Percentiles rank a stretch among this genome's conserved stretches.
phyloP scores from a whole-genome alignment of 2,888 invertebrate genomes.

The Latrodectus elegans region DNA sequence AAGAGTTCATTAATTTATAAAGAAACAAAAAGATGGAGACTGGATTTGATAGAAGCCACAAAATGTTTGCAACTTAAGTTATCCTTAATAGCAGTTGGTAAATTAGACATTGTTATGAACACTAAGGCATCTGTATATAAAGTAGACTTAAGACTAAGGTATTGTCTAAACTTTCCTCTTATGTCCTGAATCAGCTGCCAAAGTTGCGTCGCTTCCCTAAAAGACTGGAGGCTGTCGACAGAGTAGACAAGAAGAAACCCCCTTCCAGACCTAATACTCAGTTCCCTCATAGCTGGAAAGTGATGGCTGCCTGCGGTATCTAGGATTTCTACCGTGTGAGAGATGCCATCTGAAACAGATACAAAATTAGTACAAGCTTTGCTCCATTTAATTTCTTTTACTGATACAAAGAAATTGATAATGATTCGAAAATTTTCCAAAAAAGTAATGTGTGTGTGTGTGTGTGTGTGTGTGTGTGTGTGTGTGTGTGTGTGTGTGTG shows the following conservation, averaged over 20 bases:
- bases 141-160: not conserved
- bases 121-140: not conserved
- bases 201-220: slow-evolving; percentile 71
- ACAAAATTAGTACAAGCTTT: no score
- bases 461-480: no score
- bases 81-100: no score
- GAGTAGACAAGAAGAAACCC: slow-evolving; percentile 72
- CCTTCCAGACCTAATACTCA: slow-evolving; percentile 72
- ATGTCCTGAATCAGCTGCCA: slow-evolving; percentile 71
- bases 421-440: no score
- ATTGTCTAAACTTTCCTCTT: slow-evolving; percentile 70
- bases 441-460: no score
- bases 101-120: not conserved
- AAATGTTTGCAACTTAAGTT: no score
- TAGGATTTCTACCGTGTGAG: slow-evolving; percentile 72
- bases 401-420: no score
- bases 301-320: slow-evolving; percentile 72
- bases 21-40: no score
- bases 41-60: no score
- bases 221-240: slow-evolving; percentile 72
- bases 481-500: no score
- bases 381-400: no score
- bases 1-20: no score
- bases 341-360: slow-evolving; percentile 71
- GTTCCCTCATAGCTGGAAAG: slow-evolving; percentile 72